phyloP scores from a whole-genome alignment of 2,888 invertebrate genomes.

The Thymelicus lineola region DNA sequence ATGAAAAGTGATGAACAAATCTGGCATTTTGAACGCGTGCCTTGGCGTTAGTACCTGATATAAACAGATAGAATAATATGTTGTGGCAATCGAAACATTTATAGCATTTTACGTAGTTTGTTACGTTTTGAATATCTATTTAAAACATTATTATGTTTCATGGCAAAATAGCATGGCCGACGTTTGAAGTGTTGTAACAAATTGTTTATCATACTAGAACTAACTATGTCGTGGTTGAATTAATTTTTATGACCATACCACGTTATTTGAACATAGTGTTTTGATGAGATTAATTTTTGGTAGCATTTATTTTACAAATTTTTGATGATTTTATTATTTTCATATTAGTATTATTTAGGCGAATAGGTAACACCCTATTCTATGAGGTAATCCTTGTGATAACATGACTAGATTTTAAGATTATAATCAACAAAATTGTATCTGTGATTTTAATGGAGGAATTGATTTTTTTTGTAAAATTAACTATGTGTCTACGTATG shows the following conservation, averaged over 20 bases:
- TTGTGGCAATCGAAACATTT: not conserved
- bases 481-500: constrained; percentile 9
- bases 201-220: too few species aligned
- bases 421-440: constrained; percentile 17
- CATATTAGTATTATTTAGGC: not conserved
- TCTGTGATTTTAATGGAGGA: constrained; percentile 31
- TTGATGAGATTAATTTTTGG: not conserved
- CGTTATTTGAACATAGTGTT: not conserved
- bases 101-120: not conserved
- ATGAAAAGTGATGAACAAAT: constrained; percentile 85
- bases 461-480: constrained; percentile 16
- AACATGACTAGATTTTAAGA: constrained; percentile 12
- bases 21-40: constrained; percentile 88
- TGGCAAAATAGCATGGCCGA: too few species aligned
- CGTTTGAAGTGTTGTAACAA: not conserved
- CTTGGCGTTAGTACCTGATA: constrained; percentile 85
- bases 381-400: constrained; percentile 24
- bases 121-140: not conserved
- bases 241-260: too few species aligned
- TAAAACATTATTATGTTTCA: not conserved
- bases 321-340: constrained; percentile 21
- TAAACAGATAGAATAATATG: constrained; percentile 15
- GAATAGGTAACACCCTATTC: constrained; percentile 1
- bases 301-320: constrained; percentile 31
- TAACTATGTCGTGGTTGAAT: too few species aligned